Conservation (phyloP, 2,888 invertebrate species). For the Folsomia manolachei region DNA sequence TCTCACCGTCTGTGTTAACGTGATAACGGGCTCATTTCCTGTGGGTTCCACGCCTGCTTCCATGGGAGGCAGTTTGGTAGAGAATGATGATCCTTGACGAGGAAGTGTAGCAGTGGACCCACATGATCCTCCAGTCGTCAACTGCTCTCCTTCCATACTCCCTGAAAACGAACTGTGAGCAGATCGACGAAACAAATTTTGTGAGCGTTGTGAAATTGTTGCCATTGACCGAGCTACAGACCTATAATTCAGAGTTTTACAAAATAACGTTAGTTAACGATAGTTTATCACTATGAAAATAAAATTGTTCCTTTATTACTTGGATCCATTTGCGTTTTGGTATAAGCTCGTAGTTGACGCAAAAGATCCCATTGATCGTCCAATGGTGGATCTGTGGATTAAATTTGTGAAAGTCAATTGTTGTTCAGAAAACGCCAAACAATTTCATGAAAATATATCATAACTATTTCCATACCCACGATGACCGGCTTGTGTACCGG, state of each 20-base stretch:
- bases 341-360: slow-evolving; percentile 42
- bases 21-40: slow-evolving; percentile 31
- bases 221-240: slow-evolving; percentile 11
- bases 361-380: slow-evolving; percentile 34
- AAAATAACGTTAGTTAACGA: not conserved
- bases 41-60: slow-evolving; percentile 18
- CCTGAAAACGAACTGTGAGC: slow-evolving; percentile 40
- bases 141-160: slow-evolving; percentile 34
- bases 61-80: slow-evolving; percentile 28
- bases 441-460: too few species aligned
- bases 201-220: slow-evolving; percentile 21
- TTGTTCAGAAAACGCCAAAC: too few species aligned
- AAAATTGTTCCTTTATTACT: slow-evolving; percentile 21
- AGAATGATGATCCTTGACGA: slow-evolving; percentile 34
- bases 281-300: not conserved
- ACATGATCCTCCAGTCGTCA: not conserved
- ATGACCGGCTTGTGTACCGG: slow-evolving; percentile 1
- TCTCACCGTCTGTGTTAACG: slow-evolving; percentile 42
- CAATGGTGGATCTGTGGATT: slow-evolving; percentile 26
- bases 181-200: slow-evolving; percentile 31
- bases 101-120: slow-evolving; percentile 38
- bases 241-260: not conserved
- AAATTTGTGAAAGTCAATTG: too few species aligned
- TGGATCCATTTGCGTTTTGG: slow-evolving; percentile 28
- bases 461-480: too few species aligned